phyloP scores from a whole-genome alignment of 2,888 invertebrate genomes.

The Phytoseiulus persimilis region DNA sequence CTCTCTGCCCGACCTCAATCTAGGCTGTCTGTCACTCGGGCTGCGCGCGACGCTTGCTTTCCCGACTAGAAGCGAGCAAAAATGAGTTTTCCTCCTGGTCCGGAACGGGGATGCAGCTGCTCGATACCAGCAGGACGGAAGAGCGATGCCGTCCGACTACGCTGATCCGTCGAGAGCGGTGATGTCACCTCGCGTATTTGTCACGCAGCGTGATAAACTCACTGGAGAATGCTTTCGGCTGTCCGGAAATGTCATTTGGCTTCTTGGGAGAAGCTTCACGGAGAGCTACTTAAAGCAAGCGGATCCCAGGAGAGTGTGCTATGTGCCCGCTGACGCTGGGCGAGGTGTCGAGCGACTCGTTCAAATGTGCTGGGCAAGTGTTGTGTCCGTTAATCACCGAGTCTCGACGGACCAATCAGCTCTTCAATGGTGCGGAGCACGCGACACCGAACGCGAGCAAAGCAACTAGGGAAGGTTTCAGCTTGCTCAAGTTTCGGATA shows the following conservation, averaged over 20 bases:
- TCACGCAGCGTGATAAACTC: too few relatives aligned
- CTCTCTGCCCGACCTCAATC: neutral
- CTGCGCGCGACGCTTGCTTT: neutral
- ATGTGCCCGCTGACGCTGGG: neutral
- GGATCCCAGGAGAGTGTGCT: neutral
- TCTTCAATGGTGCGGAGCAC: neutral
- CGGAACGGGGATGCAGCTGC: neutral
- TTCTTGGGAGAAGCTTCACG: too few relatives aligned
- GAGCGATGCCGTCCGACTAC: too few relatives aligned
- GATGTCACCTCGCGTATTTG: too few relatives aligned
- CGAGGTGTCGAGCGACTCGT: neutral
- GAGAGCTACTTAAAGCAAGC: too few relatives aligned
- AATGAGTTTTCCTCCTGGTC: neutral
- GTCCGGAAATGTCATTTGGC: too few relatives aligned
- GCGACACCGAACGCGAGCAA: neutral
- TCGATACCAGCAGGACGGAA: neutral
- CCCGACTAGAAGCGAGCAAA: neutral
- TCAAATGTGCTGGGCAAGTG: neutral
- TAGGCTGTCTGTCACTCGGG: neutral
- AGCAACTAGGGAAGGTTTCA: neutral
- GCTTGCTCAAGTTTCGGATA: neutral
- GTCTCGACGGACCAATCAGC: neutral
- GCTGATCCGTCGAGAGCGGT: too few relatives aligned
- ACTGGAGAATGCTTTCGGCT: too few relatives aligned
- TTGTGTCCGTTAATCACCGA: neutral